phyloP scores from a whole-genome alignment of 2,888 invertebrate genomes.

The Synergus laeviventris region DNA sequence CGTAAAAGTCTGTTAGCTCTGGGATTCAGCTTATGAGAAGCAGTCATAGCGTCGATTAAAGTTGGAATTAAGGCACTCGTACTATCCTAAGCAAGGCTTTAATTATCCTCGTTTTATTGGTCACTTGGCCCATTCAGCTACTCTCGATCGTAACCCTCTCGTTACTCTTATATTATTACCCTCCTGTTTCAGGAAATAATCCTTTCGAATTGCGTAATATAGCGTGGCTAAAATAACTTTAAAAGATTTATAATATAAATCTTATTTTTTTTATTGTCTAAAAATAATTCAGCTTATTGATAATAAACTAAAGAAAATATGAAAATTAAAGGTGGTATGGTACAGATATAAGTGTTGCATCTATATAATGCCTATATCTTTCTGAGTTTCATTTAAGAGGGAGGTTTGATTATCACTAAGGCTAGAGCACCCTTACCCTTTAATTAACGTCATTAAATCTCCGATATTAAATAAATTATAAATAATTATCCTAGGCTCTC shows the following conservation, averaged over 20 bases:
- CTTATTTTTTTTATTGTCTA: too few species aligned
- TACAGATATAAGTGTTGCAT: not conserved
- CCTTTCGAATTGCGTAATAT: not conserved
- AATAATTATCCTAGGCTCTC: constrained; percentile 64
- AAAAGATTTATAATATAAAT: not conserved
- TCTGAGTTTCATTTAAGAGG: not conserved
- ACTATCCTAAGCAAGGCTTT: constrained; percentile 43
- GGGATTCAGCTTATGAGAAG: constrained; percentile 41
- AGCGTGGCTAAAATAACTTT: not conserved
- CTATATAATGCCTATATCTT: not conserved
- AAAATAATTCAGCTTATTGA: not conserved
- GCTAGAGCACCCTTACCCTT: constrained; percentile 27
- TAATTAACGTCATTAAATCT: constrained; percentile 67
- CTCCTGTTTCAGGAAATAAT: not conserved
- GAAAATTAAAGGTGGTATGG: not conserved
- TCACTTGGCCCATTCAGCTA: constrained; percentile 10
- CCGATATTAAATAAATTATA: constrained; percentile 67
- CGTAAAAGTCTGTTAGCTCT: constrained; percentile 50
- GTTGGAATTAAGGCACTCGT: constrained; percentile 31
- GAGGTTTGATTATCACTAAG: not conserved
- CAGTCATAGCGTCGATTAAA: constrained; percentile 46
- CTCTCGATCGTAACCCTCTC: not conserved
- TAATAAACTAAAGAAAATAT: not conserved
- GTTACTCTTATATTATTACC: constrained; percentile 1
- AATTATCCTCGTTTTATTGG: constrained; percentile 47